Evolutionary conservation across 35 echinoderm and acorn worm species (phyloP).

Genomic region (Eucidaris tribuloides): DNA sequence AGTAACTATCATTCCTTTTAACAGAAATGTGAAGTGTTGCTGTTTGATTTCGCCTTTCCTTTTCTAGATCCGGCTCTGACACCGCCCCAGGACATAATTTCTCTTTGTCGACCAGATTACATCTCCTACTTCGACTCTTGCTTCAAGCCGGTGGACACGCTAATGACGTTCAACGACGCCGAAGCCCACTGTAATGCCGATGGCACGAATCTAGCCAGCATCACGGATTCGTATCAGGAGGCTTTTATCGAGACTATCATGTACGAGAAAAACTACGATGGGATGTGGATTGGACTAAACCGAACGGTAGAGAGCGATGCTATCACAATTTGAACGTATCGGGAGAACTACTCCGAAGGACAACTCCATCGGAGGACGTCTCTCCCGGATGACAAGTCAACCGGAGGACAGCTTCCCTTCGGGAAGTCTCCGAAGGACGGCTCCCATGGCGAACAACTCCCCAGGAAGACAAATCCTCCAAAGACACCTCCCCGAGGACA

Average conservation of each 20-base stretch:
- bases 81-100: neutral
- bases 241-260: constrained; percentile 56
- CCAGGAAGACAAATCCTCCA: too few relatives aligned
- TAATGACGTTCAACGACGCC: constrained; percentile 26
- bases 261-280: constrained; percentile 3
- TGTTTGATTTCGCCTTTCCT: neutral
- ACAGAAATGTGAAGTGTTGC: neutral
- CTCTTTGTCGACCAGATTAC: constrained; percentile 13
- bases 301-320: too few relatives aligned
- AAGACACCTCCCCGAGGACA: too few relatives aligned
- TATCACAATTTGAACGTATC: too few relatives aligned
- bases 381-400: too few relatives aligned
- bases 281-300: constrained; percentile 72
- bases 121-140: constrained; percentile 41
- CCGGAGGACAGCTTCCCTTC: too few relatives aligned
- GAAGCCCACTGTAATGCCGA: neutral
- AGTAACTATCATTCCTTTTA: neutral
- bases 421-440: too few relatives aligned
- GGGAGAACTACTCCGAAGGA: too few relatives aligned
- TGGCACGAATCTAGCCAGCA: constrained; percentile 20
- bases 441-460: too few relatives aligned
- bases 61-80: neutral
- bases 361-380: too few relatives aligned
- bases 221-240: constrained; percentile 57
- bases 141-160: neutral